Percentiles rank a stretch among this genome's conserved stretches.
These are phyloP conservation scores for Ectemnius continuus DNA, from an alignment of 2,888 invertebrate species.

Conservation along the genomic window DNA sequence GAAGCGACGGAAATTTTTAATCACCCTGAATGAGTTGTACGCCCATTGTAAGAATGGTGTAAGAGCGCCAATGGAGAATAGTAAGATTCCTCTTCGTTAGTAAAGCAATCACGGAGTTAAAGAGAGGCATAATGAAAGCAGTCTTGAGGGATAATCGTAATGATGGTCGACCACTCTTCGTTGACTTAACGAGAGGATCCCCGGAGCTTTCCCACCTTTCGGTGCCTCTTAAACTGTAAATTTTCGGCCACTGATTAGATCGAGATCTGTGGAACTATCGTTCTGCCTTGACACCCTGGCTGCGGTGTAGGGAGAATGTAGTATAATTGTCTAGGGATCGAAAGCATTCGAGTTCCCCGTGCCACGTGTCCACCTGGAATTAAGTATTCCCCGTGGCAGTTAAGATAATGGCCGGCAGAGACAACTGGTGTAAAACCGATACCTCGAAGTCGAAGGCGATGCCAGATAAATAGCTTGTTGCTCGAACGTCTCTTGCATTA, in stretches of 20 bases:
- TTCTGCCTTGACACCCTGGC: background rate
- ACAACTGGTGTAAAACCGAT: slow-evolving; percentile 25
- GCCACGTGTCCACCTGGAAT: slow-evolving; percentile 11
- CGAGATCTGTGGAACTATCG: background rate
- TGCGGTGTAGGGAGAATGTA: no score
- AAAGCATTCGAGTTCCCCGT: background rate
- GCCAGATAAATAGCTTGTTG: slow-evolving; percentile 18
- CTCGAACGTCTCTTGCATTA: background rate
- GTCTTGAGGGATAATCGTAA: no score
- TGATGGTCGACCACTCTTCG: no score
- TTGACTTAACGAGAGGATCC: no score
- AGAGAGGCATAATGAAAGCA: no score
- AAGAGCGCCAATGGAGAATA: no score
- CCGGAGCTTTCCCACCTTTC: background rate
- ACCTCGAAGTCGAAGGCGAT: slow-evolving; percentile 8
- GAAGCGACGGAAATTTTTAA: no score
- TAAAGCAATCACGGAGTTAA: no score
- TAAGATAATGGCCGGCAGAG: slow-evolving; percentile 20
- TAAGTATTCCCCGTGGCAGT: slow-evolving; percentile 22
- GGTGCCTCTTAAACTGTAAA: slow-evolving; percentile 1
- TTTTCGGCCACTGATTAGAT: slow-evolving; percentile 3
- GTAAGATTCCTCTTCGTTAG: no score
- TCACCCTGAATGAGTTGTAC: no score
- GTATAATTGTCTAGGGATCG: slow-evolving; percentile 1
- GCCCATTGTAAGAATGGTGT: no score